Evolutionary conservation across 2,797 vertebrate genomes (phyloP), one percentile per base, ranked within the genome.

Genomic region (Anisognathus igniventris): DNA sequence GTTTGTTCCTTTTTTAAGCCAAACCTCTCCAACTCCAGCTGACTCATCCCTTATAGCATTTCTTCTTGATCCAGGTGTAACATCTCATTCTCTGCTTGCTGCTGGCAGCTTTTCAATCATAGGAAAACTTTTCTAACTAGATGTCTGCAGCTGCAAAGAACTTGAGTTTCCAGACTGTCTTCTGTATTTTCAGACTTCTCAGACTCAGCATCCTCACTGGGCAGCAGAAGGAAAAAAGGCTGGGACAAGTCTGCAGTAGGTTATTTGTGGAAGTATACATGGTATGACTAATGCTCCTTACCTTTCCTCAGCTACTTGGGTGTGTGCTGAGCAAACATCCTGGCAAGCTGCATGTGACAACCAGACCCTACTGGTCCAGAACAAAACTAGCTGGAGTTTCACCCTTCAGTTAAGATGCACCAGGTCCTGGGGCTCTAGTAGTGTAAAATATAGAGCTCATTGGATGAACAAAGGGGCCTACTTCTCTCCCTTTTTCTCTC

Each of bases 391-490:
- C 10, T 77, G 48, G 56, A 94, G 64, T 83, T 60, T 81, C 44
- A 72, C 22, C 6, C 22, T 84, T 93, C 22, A 9, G 9, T 64
- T 78, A 7, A 84, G 42, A 33, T 30, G 27, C 8, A 81, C 22
- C 12, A 33, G 10, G 24, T 51, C 17, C 31, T 60, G 50, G 10
- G 27, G 17, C 9, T 74, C 23, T 10, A 12, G 8, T 7, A 18
- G 4, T n/a, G 7, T 47, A 33, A 92, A 81, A 50, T 17, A 39
- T 1, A 53, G 31, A 77, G 7, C 3, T 14, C 7, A 33, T 76
- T 30, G 44, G 22, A 62, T n/a, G 23, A 86, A 40, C 0, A 0
- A 35, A 71, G 14, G 12, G 23, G 31, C 4, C 3, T 10, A 44
- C 13, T 6, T 33, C 19, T 20, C 27, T 27, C 23, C 9, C 5